Evolutionary conservation across 2,113 vertebrate species (phyloP), one percentile per base, ranked within the genome.

Genomic region (Protobothrops flavoviridis): DNA sequence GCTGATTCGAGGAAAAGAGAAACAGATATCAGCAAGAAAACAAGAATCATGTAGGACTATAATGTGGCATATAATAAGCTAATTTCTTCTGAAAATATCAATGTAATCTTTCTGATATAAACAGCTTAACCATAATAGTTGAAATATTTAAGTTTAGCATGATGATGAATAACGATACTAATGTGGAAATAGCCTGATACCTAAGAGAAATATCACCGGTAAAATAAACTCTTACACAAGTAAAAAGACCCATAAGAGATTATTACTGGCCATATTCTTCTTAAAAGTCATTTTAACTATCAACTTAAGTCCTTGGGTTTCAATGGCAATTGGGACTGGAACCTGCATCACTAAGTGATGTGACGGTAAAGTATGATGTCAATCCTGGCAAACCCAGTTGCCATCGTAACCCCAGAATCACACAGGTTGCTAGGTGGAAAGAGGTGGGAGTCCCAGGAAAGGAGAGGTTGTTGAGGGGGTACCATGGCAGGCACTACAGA

Each of bases 1-100:
- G 7, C 93, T 0, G 0, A 88, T 0, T 13, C 1, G 92, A 85
- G 56, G 39, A 24, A 53, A 89, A 50, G 5, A 12, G 61, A 93
- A 69, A 88, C 39, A 23, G 43, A 15, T 56, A 88, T 94, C 10
- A 81, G 93, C 13, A 26, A 53, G 29, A 0, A 0, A 0, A n/a
- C 93, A 6, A 94, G 33, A 24, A 59, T 13, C 50, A 3, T 53
- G 52, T 90, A 86, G 2, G 92, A 52, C 64, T 0, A 92, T 45
- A 52, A 61, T 29, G 43, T 59, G 90, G 24, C 20, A 50, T 23
- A 50, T 33, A 56, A 74, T 20, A 69, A 52, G 6, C 15, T 24
- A 61, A 13, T 20, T 24, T 45, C 8, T 81, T 85, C 33, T 29
- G 11, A 81, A 0, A 64, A 0, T 29, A 33, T 8, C 5, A 43